Conservation (phyloP, 2,888 invertebrate genomes). For the Nemoura dubitans region DNA sequence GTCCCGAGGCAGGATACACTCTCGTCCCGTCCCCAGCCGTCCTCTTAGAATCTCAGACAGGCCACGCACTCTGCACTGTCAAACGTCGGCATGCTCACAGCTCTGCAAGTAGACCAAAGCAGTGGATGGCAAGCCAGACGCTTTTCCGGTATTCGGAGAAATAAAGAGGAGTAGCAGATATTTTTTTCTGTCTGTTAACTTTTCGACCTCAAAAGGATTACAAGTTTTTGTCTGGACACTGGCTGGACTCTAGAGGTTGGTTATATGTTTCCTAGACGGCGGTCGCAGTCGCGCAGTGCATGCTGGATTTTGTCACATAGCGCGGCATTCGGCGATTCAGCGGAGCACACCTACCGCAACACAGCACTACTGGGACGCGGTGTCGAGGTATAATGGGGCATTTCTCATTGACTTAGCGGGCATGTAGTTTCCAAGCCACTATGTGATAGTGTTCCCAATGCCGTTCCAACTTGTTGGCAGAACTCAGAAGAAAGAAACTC, state of each 20-base stretch:
- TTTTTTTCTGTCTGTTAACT: not conserved
- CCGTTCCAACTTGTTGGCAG: not conserved
- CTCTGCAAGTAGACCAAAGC: not conserved
- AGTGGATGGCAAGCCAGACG: not conserved
- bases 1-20: not conserved
- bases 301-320: not conserved
- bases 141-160: not conserved
- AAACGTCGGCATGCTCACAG: not conserved
- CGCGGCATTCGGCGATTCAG: not conserved
- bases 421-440: not conserved
- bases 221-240: not conserved
- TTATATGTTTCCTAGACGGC: not conserved
- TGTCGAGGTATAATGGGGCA: not conserved
- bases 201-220: not conserved
- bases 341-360: not conserved
- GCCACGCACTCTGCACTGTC: not conserved
- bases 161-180: not conserved
- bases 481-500: not conserved
- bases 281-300: not conserved
- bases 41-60: too few relatives aligned
- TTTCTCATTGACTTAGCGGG: not conserved
- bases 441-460: slow-evolving; percentile 5
- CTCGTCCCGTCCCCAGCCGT: too few relatives aligned
- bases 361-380: not conserved
- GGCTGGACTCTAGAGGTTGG: not conserved